Base-by-base conservation (phyloP, 1,140 invertebrate genomes). In the Cydia pomonella region DNA sequence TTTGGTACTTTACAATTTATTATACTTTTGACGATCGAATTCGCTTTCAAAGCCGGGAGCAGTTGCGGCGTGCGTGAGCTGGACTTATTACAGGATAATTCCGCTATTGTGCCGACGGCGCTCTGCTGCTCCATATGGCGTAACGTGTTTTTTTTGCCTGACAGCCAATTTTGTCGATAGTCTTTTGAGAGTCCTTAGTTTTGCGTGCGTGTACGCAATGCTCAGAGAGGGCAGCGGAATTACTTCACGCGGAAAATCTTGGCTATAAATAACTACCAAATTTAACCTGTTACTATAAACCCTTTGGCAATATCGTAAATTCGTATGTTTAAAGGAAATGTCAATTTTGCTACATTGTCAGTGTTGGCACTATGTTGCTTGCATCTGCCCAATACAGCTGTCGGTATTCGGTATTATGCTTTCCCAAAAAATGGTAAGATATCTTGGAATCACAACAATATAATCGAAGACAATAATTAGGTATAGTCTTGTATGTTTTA, bases 1-100 rank as follows among this genome's bases (percentile, higher is more conserved):
- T 18, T 50, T 50, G n/a, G 47, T 50, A n/a, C n/a, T 50, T 50
- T 18, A 50, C 13, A 47, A 47, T 18, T 59, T 18, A 23, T 59
- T 23, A 23, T 12, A 18, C 16, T 21, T 33, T 33, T 38, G 63
- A 66, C 53, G 25, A 38, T 69, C 64, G 27, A 29, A 69, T 41
- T 69, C 29, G 64, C 27, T 69, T 69, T 69, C 29, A 69, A 69
- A 69, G 64, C 27, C 76, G 73, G 82, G 64, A 86, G 87, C 89
- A 92, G 91, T 92, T 92, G 90, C 73, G 77, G 33, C 75, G 86
- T 91, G 89, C 89, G 89, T 93, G 91, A 87, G 81, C 82, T 53
- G 73, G 77, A 86, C 86, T 92, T 92, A 93, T 93, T 93, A 93
- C 82, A 77, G 84, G 85, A 88, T 92, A 93, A 92, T 92, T 92